Evolutionary conservation across 1,140 invertebrate species (phyloP).

Genomic region (Dysdera silvatica): DNA sequence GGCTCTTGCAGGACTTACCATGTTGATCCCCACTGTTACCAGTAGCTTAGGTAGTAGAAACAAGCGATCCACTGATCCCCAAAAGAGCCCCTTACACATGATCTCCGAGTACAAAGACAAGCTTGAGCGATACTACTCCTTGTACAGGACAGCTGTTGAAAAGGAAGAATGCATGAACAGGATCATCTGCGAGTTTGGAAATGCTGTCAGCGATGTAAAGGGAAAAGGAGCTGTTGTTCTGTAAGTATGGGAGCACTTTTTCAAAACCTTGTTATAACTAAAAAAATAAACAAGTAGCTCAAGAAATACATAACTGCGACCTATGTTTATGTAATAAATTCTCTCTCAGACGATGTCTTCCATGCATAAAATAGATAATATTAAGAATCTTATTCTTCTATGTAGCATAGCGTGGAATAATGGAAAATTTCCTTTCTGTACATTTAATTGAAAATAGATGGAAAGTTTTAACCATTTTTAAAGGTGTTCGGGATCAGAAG

Average conservation of each 20-base stretch:
- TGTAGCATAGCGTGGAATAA: not conserved
- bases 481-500: too few species aligned
- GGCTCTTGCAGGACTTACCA: slow-evolving; percentile 35
- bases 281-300: not conserved
- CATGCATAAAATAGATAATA: not conserved
- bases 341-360: not conserved
- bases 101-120: slow-evolving; percentile 33
- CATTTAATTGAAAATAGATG: too few species aligned
- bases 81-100: slow-evolving; percentile 1
- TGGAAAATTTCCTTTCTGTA: too few species aligned
- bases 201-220: slow-evolving; percentile 35
- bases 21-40: slow-evolving; percentile 37
- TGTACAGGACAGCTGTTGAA: slow-evolving; percentile 37
- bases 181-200: slow-evolving; percentile 38
- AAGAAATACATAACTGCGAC: not conserved
- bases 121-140: slow-evolving; percentile 34
- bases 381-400: not conserved
- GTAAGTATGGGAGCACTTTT: slow-evolving; percentile 31
- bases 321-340: not conserved
- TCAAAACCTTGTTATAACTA: not conserved
- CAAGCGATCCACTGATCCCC: slow-evolving; percentile 15
- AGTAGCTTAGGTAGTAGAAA: slow-evolving; percentile 27
- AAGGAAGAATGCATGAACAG: slow-evolving; percentile 39
- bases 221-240: slow-evolving; percentile 36
- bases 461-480: too few species aligned